These are phyloP conservation scores for Scytalopus superciliaris DNA, from an alignment of 2,113 vertebrate species.

Conservation along the genomic window DNA sequence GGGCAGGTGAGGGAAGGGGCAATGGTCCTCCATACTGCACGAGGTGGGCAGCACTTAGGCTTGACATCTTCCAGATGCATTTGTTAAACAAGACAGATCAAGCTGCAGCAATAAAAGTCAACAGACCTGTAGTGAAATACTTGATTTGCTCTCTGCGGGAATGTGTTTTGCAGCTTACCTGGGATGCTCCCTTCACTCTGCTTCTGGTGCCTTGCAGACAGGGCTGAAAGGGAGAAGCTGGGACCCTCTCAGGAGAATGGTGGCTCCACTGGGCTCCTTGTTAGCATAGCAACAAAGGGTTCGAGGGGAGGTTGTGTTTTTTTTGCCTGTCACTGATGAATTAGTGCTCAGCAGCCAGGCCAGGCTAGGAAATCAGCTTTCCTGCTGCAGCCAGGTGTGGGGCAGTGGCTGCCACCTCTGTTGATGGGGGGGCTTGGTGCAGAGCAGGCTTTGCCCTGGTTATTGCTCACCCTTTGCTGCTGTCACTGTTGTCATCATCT, in stretches of 20 bases:
- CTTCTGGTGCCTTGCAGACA: not conserved
- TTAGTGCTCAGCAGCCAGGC: not conserved
- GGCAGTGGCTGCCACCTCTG: not conserved
- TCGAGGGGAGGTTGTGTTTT: not conserved
- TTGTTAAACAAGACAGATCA: not conserved
- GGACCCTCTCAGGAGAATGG: not conserved
- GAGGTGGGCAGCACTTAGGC: fast-evolving
- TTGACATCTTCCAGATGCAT: not conserved
- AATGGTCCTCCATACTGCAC: fast-evolving
- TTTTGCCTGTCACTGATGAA: fast-evolving
- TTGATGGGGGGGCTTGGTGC: fast-evolving
- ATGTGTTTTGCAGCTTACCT: not conserved
- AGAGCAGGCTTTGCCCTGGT: not conserved
- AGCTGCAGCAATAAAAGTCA: not conserved
- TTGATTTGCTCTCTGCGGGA: fast-evolving
- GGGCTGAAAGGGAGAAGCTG: not conserved
- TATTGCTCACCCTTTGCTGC: not conserved
- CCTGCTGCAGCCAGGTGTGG: fast-evolving
- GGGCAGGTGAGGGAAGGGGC: not conserved
- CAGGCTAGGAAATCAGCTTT: not conserved
- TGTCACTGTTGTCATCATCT: not conserved
- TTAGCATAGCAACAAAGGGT: not conserved
- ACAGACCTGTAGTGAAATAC: not conserved
- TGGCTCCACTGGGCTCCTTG: not conserved
- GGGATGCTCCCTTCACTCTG: not conserved